phyloP scores from a whole-genome alignment of 2,888 invertebrate genomes.

The Lepidochrysops patricia region DNA sequence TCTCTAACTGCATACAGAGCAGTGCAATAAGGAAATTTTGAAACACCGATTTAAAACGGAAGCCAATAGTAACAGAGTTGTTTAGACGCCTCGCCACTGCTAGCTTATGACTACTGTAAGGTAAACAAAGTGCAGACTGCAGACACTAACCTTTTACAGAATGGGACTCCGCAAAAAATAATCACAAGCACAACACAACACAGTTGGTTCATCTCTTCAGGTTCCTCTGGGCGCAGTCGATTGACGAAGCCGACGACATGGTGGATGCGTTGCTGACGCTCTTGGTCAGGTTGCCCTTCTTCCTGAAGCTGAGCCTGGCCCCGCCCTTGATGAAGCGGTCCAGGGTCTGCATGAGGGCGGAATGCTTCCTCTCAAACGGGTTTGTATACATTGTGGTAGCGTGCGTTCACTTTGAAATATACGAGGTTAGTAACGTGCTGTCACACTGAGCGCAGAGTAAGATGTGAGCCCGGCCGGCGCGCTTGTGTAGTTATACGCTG shows the following conservation, averaged over 20 bases:
- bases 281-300: slow-evolving; percentile 41
- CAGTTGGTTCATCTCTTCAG: slow-evolving; percentile 48
- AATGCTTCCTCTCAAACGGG: slow-evolving; percentile 81
- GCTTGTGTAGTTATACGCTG: slow-evolving; percentile 35
- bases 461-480: slow-evolving; percentile 31
- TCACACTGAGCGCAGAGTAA: slow-evolving; percentile 32
- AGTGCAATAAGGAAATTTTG: too few species aligned
- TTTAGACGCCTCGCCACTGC: too few species aligned
- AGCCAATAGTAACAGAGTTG: neutral
- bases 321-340: slow-evolving; percentile 76
- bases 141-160: slow-evolving; percentile 47
- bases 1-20: too few species aligned
- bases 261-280: slow-evolving; percentile 45
- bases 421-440: too few species aligned
- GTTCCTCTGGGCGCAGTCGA: slow-evolving; percentile 38
- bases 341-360: slow-evolving; percentile 77
- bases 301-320: slow-evolving; percentile 50
- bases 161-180: slow-evolving; percentile 33
- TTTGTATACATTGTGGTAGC: slow-evolving; percentile 76
- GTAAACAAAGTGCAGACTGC: neutral
- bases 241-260: slow-evolving; percentile 42
- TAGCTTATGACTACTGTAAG: too few species aligned
- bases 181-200: slow-evolving; percentile 49
- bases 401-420: too few species aligned
- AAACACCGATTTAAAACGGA: too few species aligned